Evolutionary conservation across 2,797 vertebrate genomes (phyloP).

Genomic region (Sebastes ruberrimus): DNA sequence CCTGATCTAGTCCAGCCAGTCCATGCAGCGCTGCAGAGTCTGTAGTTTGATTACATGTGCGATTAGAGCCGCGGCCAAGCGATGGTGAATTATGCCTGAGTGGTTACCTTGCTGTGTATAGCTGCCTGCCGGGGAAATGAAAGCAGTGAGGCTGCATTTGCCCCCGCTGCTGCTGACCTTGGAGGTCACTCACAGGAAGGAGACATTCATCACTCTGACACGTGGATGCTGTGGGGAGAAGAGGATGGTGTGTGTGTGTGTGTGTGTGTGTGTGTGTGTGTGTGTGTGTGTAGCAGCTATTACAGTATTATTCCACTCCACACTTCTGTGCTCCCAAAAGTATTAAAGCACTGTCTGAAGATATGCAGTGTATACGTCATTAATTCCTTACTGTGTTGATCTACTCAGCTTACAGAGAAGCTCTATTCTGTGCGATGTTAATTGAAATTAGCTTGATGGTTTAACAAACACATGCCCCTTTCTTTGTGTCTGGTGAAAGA

Average conservation of each 20-base stretch:
- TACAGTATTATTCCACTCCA: slow-evolving; percentile 47
- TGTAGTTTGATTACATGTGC: slow-evolving; percentile 76
- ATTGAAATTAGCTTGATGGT: not conserved
- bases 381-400: slow-evolving; percentile 3
- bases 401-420: not conserved
- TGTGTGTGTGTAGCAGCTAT: slow-evolving; percentile 6
- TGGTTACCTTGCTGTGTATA: slow-evolving; percentile 46
- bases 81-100: slow-evolving; percentile 67
- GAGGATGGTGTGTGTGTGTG: slow-evolving; percentile 33
- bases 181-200: slow-evolving; percentile 75
- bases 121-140: slow-evolving; percentile 62
- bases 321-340: slow-evolving; percentile 26
- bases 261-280: slow-evolving; percentile 13
- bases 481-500: slow-evolving; percentile 1
- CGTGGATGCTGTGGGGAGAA: slow-evolving; percentile 60
- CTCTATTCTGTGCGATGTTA: not conserved
- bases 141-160: slow-evolving; percentile 46
- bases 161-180: slow-evolving; percentile 71
- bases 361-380: slow-evolving; percentile 4
- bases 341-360: slow-evolving; percentile 25
- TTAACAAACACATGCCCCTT: not conserved
- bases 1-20: not conserved
- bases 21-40: slow-evolving; percentile 23
- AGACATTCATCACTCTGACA: slow-evolving; percentile 82
- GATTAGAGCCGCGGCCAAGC: slow-evolving; percentile 63